These are phyloP conservation scores for Liposcelis brunnea DNA, from an alignment of 2,888 invertebrate genomes.

Conservation along the genomic window DNA sequence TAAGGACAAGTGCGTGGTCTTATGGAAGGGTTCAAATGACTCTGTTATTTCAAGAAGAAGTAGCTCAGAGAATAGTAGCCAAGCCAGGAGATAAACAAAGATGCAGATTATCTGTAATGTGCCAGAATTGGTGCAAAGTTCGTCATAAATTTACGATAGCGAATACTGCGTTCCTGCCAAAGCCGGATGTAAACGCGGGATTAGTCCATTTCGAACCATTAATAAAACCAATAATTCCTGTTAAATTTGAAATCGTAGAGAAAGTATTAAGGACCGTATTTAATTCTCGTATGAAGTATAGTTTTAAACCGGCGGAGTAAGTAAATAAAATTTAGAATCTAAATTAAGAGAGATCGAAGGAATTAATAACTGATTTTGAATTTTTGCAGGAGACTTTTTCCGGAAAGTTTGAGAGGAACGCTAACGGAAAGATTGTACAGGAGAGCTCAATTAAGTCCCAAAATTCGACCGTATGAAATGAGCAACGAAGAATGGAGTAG, in stretches of 20 bases:
- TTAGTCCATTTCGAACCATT: slow-evolving; percentile 77
- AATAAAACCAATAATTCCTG: slow-evolving; percentile 49
- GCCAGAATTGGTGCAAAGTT: slow-evolving; percentile 80
- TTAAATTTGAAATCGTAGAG: slow-evolving; percentile 73
- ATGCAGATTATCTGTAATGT: slow-evolving; percentile 84
- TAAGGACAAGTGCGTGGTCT: slow-evolving; percentile 47
- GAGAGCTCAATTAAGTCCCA: slow-evolving; percentile 51
- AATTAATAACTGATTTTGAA: background rate
- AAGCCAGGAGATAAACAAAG: slow-evolving; percentile 46
- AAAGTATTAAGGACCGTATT: slow-evolving; percentile 79
- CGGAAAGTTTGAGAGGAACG: slow-evolving; percentile 44
- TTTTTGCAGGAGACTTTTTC: slow-evolving; percentile 48
- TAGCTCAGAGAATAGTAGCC: slow-evolving; percentile 83
- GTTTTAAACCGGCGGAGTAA: slow-evolving; percentile 43
- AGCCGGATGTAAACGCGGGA: slow-evolving; percentile 92
- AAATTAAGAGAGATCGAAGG: slow-evolving; percentile 8
- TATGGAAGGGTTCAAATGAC: slow-evolving; percentile 75
- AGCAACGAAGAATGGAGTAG: slow-evolving; percentile 60
- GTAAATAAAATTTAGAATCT: slow-evolving; percentile 16
- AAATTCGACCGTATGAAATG: slow-evolving; percentile 51
- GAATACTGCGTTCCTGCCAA: slow-evolving; percentile 80
- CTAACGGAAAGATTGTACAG: slow-evolving; percentile 48
- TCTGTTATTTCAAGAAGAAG: slow-evolving; percentile 94
- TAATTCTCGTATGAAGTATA: slow-evolving; percentile 72
- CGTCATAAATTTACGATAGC: slow-evolving; percentile 72